Base-by-base conservation (phyloP, 1,140 invertebrate genomes). In the Caenorhabditis remanei region DNA sequence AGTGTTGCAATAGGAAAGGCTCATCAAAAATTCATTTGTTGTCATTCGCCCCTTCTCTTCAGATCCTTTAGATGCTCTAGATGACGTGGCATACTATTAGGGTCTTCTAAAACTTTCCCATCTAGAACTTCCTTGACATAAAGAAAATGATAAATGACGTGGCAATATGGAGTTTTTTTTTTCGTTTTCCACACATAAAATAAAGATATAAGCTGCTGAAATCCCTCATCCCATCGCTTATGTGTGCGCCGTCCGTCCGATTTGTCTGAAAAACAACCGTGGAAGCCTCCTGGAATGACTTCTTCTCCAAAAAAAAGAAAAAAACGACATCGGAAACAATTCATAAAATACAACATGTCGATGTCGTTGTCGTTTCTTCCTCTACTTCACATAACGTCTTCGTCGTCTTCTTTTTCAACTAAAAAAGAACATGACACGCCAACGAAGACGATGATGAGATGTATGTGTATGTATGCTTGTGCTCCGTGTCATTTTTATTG, bases 21-120 rank as follows among this genome's bases (percentile, higher is more conserved):
- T 79, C 71, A 79, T 79, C 71, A 50, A 79, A 50, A 79, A 79
- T 79, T 79, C 71, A 79, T 79, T 79, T 79, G 71, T 79, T 79
- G 71, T 71, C 71, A 50, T 79, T 50, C 41, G 11, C 71, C 40
- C 11, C 16, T 53, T 53, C 50, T 53, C 50, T 53, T 53, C 50
- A 53, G 13, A 53, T 53, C 11, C 11, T 16, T 14, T 53, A 14
- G 13, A 16, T 14, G 50, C 71, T 71, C 24, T 8, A 19, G 41
- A 79, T 79, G 46, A 79, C 71, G 46, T 50, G 67, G 46, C 32
- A 67, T 14, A 41, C n/a, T 1, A 58, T 0, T 14, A 65, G 16
- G 61, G 61, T 40, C 61, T 65, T 40, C 61, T 58, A 24, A 24
- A 7, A 32, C 32, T 2, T 32, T 32, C 32, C 32, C 32, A 32